These are phyloP conservation scores for Rostratula benghalensis DNA, from an alignment of 2,113 vertebrate genomes.

Conservation along the genomic window DNA sequence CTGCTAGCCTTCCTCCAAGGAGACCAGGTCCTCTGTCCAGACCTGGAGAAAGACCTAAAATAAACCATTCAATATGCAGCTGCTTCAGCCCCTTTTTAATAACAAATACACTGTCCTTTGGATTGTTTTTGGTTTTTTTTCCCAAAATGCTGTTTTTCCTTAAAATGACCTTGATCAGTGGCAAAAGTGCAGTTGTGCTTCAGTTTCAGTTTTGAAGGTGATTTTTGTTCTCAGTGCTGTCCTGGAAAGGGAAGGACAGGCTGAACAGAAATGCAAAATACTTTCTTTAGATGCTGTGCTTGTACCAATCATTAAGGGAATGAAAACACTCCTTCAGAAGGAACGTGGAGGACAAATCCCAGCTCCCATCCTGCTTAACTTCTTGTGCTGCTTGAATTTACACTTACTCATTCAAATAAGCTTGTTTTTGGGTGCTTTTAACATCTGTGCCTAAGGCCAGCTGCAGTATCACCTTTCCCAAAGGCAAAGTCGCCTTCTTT, in stretches of 20 bases:
- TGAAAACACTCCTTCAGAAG: background rate
- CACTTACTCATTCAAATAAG: background rate
- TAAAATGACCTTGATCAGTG: background rate
- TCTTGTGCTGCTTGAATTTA: background rate
- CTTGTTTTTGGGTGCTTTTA: background rate
- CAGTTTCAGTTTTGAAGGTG: background rate
- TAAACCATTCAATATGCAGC: conserved; percentile 36
- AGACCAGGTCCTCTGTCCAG: conserved; percentile 9
- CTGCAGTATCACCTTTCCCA: no score
- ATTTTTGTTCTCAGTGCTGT: background rate
- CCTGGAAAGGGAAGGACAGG: background rate
- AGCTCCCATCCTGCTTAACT: background rate
- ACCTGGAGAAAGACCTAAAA: conserved; percentile 41
- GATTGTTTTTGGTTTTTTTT: background rate
- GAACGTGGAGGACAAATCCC: background rate
- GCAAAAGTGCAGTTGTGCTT: background rate
- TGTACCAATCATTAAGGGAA: background rate
- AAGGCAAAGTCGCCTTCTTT: no score
- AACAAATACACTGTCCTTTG: background rate
- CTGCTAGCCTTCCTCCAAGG: background rate
- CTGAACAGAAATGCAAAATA: background rate
- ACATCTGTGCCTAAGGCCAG: background rate
- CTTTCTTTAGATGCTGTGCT: background rate
- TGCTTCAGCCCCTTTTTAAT: conserved; percentile 14
- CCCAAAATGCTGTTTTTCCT: background rate